Base-by-base conservation (phyloP, 2,113 vertebrate species). In the Psittacus erithacus region DNA sequence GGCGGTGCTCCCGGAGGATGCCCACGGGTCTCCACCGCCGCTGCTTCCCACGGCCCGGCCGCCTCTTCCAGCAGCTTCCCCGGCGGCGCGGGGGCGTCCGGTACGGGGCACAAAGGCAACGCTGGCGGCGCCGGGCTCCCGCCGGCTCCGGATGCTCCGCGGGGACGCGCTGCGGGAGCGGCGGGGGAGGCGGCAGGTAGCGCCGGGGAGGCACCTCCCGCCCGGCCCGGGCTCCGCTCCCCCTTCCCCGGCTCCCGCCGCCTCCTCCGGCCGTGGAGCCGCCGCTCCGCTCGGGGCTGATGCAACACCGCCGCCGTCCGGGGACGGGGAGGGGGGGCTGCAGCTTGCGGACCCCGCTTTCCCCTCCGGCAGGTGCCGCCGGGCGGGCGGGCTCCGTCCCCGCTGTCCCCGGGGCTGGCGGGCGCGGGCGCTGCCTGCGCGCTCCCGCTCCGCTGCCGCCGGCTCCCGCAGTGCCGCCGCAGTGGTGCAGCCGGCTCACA, bases 401-500 rank as follows among this genome's bases (percentile, higher is more conserved):
- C 57, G 50, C 67, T 29, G 75, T 46, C 50, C 81, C 74, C 35
- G 47, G 80, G 80, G 71, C 73, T 62, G 59, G 82, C 35, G 77
- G 43, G 83, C 70, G 64, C 80, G 55, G 64, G 71, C 79, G 67
- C 74, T 65, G 68, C 74, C 68, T 64, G 86, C 82, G 57, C 77
- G 50, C 85, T 92, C 80, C 83, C 71, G 83, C 83, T 6, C 44
- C 33, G 83, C 65, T 31, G 41, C 63, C 47, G 67, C 60, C 67
- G 29, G 70, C 71, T 87, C 88, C 86, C 88, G 92, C 96, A 96
- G 93, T 88, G 83, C 84, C 91, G 44, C 95, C 83, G 95, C 96
- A 97, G 94, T 86, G 96, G 84, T 92, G 94, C 96, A 93, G 92
- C 89, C 83, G 57, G 33, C 82, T 90, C 95, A 90, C 95, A 74